Evolutionary conservation across 2,888 invertebrate species (phyloP).

Genomic region (Stegophylla sp.): DNA sequence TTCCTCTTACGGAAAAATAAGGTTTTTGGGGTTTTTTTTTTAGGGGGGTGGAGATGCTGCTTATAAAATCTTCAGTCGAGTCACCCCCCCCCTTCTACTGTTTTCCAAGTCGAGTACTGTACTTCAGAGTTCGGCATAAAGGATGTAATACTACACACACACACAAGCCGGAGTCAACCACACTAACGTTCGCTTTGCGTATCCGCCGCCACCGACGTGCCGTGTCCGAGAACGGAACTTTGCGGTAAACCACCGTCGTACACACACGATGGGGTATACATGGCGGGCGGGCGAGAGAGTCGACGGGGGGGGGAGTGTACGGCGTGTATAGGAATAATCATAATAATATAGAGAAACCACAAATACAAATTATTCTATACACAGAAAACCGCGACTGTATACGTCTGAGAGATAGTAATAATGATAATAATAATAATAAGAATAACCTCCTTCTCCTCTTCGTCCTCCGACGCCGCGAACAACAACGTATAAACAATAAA

Average conservation of each 20-base stretch:
- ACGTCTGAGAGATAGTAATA: not conserved
- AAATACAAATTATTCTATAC: constrained; percentile 44
- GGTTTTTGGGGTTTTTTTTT: too few relatives aligned
- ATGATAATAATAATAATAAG: too few relatives aligned
- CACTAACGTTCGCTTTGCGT: too few relatives aligned
- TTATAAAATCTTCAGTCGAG: not conserved
- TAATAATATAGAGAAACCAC: constrained; percentile 17
- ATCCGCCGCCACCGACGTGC: not conserved
- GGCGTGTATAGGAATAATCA: not conserved
- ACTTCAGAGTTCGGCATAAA: too few relatives aligned
- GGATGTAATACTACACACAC: too few relatives aligned
- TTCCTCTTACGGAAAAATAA: too few relatives aligned
- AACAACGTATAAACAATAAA: constrained; percentile 32
- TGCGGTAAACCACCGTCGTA: constrained; percentile 22
- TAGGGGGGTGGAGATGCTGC: too few relatives aligned
- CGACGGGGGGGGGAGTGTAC: not conserved
- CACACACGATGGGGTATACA: not conserved
- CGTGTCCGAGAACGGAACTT: constrained; percentile 31
- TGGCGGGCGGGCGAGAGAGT: not conserved
- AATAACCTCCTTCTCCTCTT: not conserved
- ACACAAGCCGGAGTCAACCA: too few relatives aligned
- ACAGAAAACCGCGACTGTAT: not conserved
- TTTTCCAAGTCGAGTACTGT: too few relatives aligned
- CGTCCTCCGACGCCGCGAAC: not conserved
- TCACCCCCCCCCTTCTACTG: not conserved